Evolutionary conservation across 1,140 invertebrate species (phyloP).

Genomic region (Drosophila lini): DNA sequence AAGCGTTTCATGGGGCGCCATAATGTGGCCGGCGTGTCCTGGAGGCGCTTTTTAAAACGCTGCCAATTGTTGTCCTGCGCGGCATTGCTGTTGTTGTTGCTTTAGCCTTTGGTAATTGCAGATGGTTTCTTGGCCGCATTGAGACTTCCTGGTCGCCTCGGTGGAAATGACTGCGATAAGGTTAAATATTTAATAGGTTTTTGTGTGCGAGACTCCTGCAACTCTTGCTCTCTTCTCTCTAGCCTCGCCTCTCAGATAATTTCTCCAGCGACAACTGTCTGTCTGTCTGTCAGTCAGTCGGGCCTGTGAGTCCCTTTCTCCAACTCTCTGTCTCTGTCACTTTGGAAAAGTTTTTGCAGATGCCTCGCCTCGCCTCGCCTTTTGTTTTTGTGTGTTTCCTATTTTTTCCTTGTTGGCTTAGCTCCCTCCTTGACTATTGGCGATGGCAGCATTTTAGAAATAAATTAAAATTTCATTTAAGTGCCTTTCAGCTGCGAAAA

Average conservation of each 20-base stretch:
- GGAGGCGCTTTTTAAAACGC: conserved; percentile 60
- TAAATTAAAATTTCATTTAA: conserved; percentile 83
- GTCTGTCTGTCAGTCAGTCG: conserved; percentile 25
- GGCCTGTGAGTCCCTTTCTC: conserved; percentile 9
- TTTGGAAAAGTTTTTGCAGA: conserved; percentile 61
- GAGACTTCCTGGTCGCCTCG: conserved; percentile 37
- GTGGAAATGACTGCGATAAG: conserved; percentile 69
- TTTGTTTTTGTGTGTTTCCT: conserved; percentile 47
- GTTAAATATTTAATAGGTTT: conserved; percentile 77
- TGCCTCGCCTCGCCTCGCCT: conserved; percentile 14
- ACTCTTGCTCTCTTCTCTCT: conserved; percentile 12
- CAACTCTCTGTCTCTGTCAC: conserved; percentile 52
- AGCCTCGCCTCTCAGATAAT: conserved; percentile 33
- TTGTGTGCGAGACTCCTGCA: conserved; percentile 25
- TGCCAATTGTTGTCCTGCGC: conserved; percentile 40
- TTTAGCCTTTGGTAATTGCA: conserved; percentile 23
- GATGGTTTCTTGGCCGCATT: conserved; percentile 47
- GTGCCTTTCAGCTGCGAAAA: conserved; percentile 70
- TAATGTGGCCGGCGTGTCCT: conserved; percentile 60
- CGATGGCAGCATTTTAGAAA: conserved; percentile 75
- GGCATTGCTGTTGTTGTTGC: conserved; percentile 9
- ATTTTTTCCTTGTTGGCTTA: conserved; percentile 26
- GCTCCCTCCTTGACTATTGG: conserved; percentile 49
- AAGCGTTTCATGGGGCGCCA: conserved; percentile 73
- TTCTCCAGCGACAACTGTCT: conserved; percentile 52